Base-by-base conservation (phyloP, 2,113 vertebrate species). In the Hemibagrus wyckioides region DNA sequence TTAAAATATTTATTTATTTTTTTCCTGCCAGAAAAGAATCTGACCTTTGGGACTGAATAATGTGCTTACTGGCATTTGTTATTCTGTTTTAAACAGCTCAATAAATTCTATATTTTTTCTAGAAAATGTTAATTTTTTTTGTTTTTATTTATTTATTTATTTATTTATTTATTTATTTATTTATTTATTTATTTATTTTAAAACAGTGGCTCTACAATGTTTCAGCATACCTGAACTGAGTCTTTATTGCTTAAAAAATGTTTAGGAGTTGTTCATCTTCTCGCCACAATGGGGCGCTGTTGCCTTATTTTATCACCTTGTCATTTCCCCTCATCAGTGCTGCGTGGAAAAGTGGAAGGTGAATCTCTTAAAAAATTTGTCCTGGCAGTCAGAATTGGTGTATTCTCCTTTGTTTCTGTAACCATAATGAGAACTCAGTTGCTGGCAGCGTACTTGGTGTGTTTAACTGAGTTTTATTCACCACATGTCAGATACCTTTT, bases 391-490 rank as follows among this genome's bases (percentile, higher is more conserved):
- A 63, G 19, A 79, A 79, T 79, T 80, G 10, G 85, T 65, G 48
- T 54, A 71, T 80, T 71, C 33, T 71, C 77, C 44, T 63, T 71
- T 54, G 44, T 54, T n/a, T 86, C 30, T 80, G 11, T 61, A 61
- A 48, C 36, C 28, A 25, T 77, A 85, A 77, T 61, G 56, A 33
- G 50, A 85, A 48, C 57, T 63, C 39, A 28, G 39, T 57, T 85
- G 84, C 79, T 30, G 73, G 44, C 83, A 77, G 73, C 21, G 19
- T 13, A 83, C 57, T 44, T 6, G 2, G 13, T 63, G 73, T 85
- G 84, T 63, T 85, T 85, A 85, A 85, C 84, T 48, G 71, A 85
- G 84, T 52, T 79, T 85, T 79, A 61, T 79, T 85, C 84, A 77
- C 73, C 39, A 75, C 23, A 33, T n/a, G 54, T 61, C 84, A 79